phyloP scores from a whole-genome alignment of 2,797 vertebrate genomes.

The Neosilurus mollespiculum region DNA sequence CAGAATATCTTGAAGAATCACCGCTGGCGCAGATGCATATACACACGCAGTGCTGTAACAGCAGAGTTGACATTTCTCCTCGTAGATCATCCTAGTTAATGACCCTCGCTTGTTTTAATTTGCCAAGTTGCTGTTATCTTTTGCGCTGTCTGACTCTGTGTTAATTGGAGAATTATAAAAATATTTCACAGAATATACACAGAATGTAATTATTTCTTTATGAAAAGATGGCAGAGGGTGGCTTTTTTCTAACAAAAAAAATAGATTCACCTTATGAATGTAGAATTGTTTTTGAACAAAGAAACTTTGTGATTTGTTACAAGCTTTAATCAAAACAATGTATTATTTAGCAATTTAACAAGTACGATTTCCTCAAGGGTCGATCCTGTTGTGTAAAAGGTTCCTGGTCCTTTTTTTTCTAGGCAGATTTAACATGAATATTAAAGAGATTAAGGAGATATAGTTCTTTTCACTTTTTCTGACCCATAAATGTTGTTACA shows the following conservation, averaged over 20 bases:
- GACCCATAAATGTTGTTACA: too few relatives aligned
- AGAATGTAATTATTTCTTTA: neutral
- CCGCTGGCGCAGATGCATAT: neutral
- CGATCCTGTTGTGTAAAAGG: neutral
- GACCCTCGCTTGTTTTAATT: slow-evolving; percentile 11
- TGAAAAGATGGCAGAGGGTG: neutral
- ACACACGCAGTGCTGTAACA: neutral
- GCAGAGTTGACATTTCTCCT: neutral
- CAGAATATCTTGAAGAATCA: neutral
- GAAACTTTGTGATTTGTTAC: too few relatives aligned
- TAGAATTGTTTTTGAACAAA: neutral
- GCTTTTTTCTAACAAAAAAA: neutral
- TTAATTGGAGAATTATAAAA: slow-evolving; percentile 4
- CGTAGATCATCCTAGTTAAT: slow-evolving; percentile 25
- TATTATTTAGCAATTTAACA: neutral
- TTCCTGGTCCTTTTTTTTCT: neutral
- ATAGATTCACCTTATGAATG: neutral
- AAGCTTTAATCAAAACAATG: too few relatives aligned
- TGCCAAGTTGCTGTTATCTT: slow-evolving; percentile 18
- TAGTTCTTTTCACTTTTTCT: too few relatives aligned
- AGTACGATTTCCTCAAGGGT: neutral
- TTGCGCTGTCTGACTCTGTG: neutral
- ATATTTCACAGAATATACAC: slow-evolving; percentile 6
- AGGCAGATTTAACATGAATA: too few relatives aligned
- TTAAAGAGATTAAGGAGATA: too few relatives aligned